These are phyloP conservation scores for Gandaritis pyraliata DNA, from an alignment of 2,888 invertebrate genomes.

Conservation along the genomic window DNA sequence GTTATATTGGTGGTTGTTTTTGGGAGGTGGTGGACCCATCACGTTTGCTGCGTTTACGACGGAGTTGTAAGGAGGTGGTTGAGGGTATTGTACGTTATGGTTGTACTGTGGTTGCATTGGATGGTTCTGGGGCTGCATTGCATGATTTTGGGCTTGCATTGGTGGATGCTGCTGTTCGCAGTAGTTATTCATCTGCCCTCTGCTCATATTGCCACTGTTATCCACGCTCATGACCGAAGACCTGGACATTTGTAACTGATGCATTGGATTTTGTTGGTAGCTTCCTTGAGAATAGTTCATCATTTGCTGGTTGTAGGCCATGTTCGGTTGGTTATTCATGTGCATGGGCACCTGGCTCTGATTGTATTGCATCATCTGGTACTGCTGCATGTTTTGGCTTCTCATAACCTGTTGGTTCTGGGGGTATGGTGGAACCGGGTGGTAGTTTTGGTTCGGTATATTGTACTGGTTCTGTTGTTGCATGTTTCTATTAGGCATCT, in stretches of 20 bases:
- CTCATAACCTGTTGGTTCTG: slow-evolving; percentile 69
- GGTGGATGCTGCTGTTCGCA: slow-evolving; percentile 68
- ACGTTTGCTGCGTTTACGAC: slow-evolving; percentile 74
- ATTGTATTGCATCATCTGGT: slow-evolving; percentile 72
- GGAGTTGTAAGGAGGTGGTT: slow-evolving; percentile 74
- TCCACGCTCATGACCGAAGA: slow-evolving; percentile 80
- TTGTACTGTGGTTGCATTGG: slow-evolving; percentile 66
- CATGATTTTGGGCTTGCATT: slow-evolving; percentile 55
- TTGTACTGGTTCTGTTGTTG: slow-evolving; percentile 42
- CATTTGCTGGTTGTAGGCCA: slow-evolving; percentile 66
- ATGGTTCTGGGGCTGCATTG: slow-evolving; percentile 60
- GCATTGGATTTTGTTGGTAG: slow-evolving; percentile 70
- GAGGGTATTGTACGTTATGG: slow-evolving; percentile 73
- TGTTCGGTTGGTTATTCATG: slow-evolving; percentile 62
- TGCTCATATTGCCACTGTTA: slow-evolving; percentile 72
- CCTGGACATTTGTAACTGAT: slow-evolving; percentile 75
- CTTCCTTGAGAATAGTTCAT: slow-evolving; percentile 66
- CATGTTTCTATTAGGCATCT: slow-evolving; percentile 63
- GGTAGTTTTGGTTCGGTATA: slow-evolving; percentile 67
- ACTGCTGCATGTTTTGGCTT: slow-evolving; percentile 71
- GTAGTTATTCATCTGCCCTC: slow-evolving; percentile 71
- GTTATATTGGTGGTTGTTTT: slow-evolving; percentile 78
- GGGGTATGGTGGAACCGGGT: slow-evolving; percentile 65
- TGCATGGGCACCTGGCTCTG: slow-evolving; percentile 66
- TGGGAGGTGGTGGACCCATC: slow-evolving; percentile 79